A percentile compares a stretch with the other conserved stretches of the same genome.
Evolutionary conservation across 2,888 invertebrate species (phyloP).

Genomic region (Autographa pulchrina): DNA sequence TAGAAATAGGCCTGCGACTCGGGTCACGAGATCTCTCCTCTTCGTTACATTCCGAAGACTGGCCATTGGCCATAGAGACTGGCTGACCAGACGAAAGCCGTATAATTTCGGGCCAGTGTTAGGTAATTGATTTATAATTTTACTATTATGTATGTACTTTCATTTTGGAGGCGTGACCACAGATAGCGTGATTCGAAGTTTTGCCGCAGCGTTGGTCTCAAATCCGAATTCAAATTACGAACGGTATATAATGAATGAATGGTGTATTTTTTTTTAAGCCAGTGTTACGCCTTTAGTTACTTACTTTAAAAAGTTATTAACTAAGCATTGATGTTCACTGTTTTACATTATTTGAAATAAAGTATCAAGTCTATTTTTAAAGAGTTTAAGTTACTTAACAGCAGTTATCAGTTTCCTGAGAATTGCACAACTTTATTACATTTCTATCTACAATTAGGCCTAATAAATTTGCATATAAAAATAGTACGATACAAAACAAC

Average conservation of each 20-base stretch:
- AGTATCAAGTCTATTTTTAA: too few relatives aligned
- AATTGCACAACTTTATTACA: too few relatives aligned
- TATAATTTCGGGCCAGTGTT: constrained; percentile 20
- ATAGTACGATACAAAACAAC: too few relatives aligned
- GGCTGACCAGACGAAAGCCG: constrained; percentile 8
- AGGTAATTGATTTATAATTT: constrained; percentile 24
- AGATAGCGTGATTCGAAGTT: not conserved
- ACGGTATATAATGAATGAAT: not conserved
- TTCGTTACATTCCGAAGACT: constrained; percentile 18
- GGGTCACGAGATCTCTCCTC: constrained; percentile 7
- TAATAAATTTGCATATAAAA: too few relatives aligned
- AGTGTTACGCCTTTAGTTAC: too few relatives aligned
- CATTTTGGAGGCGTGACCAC: constrained; percentile 3
- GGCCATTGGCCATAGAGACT: constrained; percentile 2
- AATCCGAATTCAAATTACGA: constrained; percentile 1
- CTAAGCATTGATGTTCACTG: too few relatives aligned
- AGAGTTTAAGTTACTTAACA: too few relatives aligned
- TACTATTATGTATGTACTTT: constrained; percentile 4
- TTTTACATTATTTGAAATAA: too few relatives aligned
- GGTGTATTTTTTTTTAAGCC: not conserved
- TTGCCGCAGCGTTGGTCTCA: not conserved
- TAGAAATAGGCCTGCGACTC: constrained; percentile 21
- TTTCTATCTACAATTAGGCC: too few relatives aligned
- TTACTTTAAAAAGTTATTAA: too few relatives aligned
- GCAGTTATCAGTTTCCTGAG: too few relatives aligned